A percentile compares a stretch with the other conserved stretches of the same genome.
phyloP scores from a whole-genome alignment of 2,113 vertebrate species.

The Strix aluco region DNA sequence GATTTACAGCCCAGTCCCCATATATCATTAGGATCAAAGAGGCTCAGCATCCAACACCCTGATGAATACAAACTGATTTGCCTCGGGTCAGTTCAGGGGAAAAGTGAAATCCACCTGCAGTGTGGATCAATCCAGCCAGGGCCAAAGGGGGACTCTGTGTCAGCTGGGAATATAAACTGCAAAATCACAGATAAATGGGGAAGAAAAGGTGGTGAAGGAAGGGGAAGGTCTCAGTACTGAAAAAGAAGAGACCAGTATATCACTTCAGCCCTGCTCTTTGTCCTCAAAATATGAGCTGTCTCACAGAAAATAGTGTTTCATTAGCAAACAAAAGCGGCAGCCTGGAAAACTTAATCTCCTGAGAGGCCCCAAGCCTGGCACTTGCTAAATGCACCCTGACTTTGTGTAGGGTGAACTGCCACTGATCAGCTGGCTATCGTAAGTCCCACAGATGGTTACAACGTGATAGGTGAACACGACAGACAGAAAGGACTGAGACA shows the following conservation, averaged over 20 bases:
- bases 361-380: neutral
- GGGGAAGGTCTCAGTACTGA: neutral
- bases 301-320: neutral
- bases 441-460: neutral
- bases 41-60: neutral
- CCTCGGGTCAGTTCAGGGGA: neutral
- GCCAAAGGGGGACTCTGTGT: neutral
- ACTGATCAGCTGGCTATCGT: neutral
- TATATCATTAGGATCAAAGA: neutral
- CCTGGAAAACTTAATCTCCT: neutral
- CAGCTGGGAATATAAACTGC: neutral
- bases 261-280: neutral
- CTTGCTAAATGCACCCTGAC: neutral
- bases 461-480: accelerated
- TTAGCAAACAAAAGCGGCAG: neutral
- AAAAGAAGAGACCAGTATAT: neutral
- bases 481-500: neutral
- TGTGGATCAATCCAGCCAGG: neutral
- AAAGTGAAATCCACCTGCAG: neutral
- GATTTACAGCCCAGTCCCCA: neutral
- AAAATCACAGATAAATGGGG: neutral
- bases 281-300: neutral
- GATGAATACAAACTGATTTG: neutral
- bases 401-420: neutral
- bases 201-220: neutral